Conservation (phyloP, 2,888 invertebrate species). For the Diarsia mendica region DNA sequence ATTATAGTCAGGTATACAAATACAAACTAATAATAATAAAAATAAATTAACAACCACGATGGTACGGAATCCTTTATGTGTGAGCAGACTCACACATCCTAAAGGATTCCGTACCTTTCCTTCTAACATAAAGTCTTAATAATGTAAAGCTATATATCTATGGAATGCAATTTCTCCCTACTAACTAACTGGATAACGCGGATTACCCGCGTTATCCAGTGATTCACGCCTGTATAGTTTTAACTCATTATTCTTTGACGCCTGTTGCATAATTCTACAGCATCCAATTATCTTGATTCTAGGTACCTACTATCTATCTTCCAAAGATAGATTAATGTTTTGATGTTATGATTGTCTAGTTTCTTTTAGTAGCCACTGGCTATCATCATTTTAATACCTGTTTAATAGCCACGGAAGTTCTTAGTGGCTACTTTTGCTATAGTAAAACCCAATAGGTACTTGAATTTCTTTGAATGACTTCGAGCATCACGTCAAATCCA, state of each 20-base stretch:
- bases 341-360: not conserved
- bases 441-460: not conserved
- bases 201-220: not conserved
- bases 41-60: no score
- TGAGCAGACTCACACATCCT: no score
- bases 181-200: no score
- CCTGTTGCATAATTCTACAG: not conserved
- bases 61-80: no score
- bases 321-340: not conserved
- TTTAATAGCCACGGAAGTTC: not conserved
- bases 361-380: not conserved
- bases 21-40: no score
- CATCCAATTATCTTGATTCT: not conserved
- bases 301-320: not conserved
- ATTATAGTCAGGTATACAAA: no score
- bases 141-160: not conserved
- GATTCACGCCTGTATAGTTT: no score
- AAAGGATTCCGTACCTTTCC: not conserved
- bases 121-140: not conserved
- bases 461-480: not conserved
- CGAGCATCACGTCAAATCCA: no score
- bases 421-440: not conserved
- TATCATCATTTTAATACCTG: not conserved
- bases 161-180: not conserved
- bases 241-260: slow-evolving; percentile 9